Evolutionary conservation across 2,797 vertebrate species (phyloP).

Genomic region (Pogonophryne albipinna): DNA sequence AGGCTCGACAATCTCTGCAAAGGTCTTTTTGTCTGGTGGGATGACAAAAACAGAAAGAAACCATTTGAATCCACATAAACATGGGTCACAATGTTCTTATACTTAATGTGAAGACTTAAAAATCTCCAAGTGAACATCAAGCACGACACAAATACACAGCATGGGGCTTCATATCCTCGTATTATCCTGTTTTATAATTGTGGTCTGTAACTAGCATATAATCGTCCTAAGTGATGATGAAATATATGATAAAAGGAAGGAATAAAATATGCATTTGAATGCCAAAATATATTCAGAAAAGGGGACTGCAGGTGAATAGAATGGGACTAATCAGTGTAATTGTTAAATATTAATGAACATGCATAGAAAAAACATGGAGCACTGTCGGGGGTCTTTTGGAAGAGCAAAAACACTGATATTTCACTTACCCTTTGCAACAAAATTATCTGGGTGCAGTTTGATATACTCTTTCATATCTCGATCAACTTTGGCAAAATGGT

Average conservation of each 20-base stretch:
- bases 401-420: neutral
- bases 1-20: constrained; percentile 87
- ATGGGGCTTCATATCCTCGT: neutral
- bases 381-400: neutral
- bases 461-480: constrained; percentile 89
- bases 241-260: neutral
- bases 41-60: constrained; percentile 26
- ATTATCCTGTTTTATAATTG: neutral
- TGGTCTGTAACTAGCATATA: neutral
- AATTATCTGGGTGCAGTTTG: constrained; percentile 85
- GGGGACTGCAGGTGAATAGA: neutral
- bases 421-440: constrained; percentile 81
- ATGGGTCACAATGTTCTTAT: neutral
- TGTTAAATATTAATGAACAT: neutral
- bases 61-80: constrained; percentile 1
- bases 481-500: constrained; percentile 84
- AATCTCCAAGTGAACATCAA: neutral
- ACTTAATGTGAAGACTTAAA: neutral
- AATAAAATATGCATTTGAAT: neutral
- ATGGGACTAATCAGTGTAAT: neutral
- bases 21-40: constrained; percentile 87
- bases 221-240: neutral
- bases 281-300: neutral
- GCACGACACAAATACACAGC: neutral
- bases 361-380: neutral